Evolutionary conservation across 2,113 vertebrate genomes (phyloP).

Genomic region (Origma solitaria): DNA sequence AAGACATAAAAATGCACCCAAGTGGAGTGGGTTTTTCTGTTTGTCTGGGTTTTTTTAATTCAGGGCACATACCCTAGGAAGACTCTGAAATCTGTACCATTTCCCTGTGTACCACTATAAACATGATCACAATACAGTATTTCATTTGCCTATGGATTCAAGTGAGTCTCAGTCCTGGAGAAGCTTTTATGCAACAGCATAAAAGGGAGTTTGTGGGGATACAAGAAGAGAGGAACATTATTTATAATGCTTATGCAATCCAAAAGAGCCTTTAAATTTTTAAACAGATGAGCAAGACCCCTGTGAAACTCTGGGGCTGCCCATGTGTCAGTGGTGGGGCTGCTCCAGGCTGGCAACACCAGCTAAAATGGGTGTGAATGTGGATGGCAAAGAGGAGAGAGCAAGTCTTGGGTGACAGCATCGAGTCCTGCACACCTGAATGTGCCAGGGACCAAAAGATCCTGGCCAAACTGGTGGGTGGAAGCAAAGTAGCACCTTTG

Average conservation of each 20-base stretch:
- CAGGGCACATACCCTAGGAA: background rate
- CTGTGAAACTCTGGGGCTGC: background rate
- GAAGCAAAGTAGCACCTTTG: background rate
- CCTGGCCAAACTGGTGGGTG: background rate
- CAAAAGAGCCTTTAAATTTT: background rate
- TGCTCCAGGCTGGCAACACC: background rate
- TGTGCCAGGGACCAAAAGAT: background rate
- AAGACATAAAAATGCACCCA: background rate
- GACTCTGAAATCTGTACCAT: background rate
- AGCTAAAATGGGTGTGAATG: background rate
- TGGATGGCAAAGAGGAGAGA: background rate
- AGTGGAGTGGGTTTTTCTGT: background rate
- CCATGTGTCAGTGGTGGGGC: background rate
- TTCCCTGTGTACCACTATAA: background rate
- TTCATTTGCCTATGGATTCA: background rate
- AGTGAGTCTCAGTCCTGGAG: background rate
- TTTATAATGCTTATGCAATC: background rate
- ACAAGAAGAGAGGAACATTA: background rate
- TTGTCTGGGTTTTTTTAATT: background rate
- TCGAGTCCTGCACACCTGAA: rapidly evolving
- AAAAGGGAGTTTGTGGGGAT: background rate
- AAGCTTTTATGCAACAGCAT: background rate
- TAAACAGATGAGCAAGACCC: background rate
- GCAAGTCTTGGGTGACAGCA: background rate
- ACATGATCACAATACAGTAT: background rate